Conservation (phyloP, 1,140 invertebrate genomes). For the Drosophila subobscura region DNA sequence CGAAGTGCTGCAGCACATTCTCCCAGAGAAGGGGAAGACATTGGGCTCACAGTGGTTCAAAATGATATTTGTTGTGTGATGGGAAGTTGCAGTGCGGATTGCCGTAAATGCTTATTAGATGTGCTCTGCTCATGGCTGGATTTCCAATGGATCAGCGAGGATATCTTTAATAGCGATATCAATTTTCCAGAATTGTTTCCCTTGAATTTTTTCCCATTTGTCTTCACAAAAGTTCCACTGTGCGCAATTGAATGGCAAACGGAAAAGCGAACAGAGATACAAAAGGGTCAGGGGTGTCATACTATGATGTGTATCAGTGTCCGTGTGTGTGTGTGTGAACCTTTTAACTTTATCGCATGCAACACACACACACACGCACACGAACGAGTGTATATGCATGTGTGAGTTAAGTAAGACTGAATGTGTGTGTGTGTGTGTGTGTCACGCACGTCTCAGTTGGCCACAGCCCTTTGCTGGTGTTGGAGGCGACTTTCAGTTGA, state of each 20-base stretch:
- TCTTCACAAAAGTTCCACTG: conserved; percentile 31
- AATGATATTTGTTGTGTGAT: no score
- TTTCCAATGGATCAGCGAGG: no score
- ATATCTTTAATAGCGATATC: no score
- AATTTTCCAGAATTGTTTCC: no score
- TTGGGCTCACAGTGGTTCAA: conserved; percentile 40
- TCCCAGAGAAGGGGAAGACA: neutral
- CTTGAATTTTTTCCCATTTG: no score
- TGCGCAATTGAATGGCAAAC: conserved; percentile 59
- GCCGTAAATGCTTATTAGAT: no score
- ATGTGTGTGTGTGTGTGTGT: conserved; percentile 70
- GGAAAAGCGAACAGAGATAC: conserved; percentile 53
- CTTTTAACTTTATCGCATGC: conserved; percentile 65
- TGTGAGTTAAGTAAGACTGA: conserved; percentile 38
- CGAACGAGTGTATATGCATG: conserved; percentile 4
- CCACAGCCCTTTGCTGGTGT: conserved; percentile 26
- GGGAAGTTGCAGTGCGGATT: no score
- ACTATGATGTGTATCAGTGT: conserved; percentile 23
- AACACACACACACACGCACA: conserved; percentile 18
- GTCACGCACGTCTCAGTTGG: conserved; percentile 63
- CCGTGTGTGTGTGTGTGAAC: conserved; percentile 26
- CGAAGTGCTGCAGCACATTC: conserved; percentile 40
- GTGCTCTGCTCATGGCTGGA: no score
- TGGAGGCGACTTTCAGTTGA: conserved; percentile 55
- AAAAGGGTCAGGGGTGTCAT: conserved; percentile 48